Evolutionary conservation across 2,888 invertebrate genomes (phyloP).

Genomic region (Pinctada fucata): DNA sequence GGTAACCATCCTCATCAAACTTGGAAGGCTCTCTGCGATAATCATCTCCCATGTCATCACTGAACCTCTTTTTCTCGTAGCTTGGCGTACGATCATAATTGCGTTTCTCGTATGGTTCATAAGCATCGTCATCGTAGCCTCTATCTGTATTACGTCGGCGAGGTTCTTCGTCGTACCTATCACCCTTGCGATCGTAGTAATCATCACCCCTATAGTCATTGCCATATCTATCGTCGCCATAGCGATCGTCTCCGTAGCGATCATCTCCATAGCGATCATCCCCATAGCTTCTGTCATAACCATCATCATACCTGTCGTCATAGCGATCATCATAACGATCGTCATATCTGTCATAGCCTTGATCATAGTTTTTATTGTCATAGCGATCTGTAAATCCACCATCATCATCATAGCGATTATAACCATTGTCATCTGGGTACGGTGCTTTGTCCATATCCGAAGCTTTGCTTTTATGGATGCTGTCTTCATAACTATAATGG

Average conservation of each 20-base stretch:
- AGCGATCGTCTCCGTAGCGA: slow-evolving; percentile 39
- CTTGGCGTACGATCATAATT: slow-evolving; percentile 30
- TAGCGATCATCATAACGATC: slow-evolving; percentile 38
- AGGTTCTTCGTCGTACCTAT: slow-evolving; percentile 14
- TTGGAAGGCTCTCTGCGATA: slow-evolving; percentile 56
- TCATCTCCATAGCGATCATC: slow-evolving; percentile 34
- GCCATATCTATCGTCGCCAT: slow-evolving; percentile 27
- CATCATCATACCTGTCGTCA: slow-evolving; percentile 29
- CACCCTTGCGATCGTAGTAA: slow-evolving; percentile 38
- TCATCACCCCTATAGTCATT: slow-evolving; percentile 25
- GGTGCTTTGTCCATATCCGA: slow-evolving; percentile 20
- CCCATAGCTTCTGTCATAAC: background rate
- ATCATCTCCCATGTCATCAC: slow-evolving; percentile 39
- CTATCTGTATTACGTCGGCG: slow-evolving; percentile 13
- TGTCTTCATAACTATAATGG: slow-evolving; percentile 18
- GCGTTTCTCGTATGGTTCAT: slow-evolving; percentile 28
- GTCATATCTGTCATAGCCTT: slow-evolving; percentile 31
- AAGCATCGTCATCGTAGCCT: slow-evolving; percentile 22
- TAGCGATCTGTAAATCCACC: slow-evolving; percentile 17
- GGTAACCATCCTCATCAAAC: slow-evolving; percentile 61
- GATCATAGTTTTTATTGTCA: slow-evolving; percentile 32
- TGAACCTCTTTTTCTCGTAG: slow-evolving; percentile 29
- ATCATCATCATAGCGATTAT: slow-evolving; percentile 41
- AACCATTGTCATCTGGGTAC: slow-evolving; percentile 42
- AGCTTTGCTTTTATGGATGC: slow-evolving; percentile 24